phyloP scores from a whole-genome alignment of 2,888 invertebrate species.

The Petrolisthes manimaculis region DNA sequence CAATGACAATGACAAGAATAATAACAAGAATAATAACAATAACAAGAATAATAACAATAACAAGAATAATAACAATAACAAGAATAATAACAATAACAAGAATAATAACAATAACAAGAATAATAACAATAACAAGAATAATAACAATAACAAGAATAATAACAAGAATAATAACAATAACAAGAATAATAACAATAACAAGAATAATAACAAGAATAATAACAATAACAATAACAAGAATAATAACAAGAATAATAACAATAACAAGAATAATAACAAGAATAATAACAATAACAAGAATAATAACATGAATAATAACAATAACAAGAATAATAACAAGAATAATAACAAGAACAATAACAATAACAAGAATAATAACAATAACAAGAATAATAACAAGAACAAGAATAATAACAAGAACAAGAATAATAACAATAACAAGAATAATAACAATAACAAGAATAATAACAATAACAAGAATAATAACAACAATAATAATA shows the following conservation, averaged over 20 bases:
- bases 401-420: not conserved
- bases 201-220: not conserved
- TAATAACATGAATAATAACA: too few relatives aligned
- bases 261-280: not conserved
- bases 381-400: not conserved
- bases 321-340: not conserved
- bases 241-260: not conserved
- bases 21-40: too few relatives aligned
- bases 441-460: constrained; percentile 14
- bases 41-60: too few relatives aligned
- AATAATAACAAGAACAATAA: constrained; percentile 14
- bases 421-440: too few relatives aligned
- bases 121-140: constrained; percentile 18
- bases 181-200: not conserved
- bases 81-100: too few relatives aligned
- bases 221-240: not conserved
- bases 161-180: constrained; percentile 23
- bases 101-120: too few relatives aligned
- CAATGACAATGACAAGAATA: too few relatives aligned
- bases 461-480: too few relatives aligned
- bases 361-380: constrained; percentile 14
- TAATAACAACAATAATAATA: too few relatives aligned
- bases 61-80: too few relatives aligned
- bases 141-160: constrained; percentile 23
- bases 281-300: not conserved